Evolutionary conservation across 2,888 invertebrate species (phyloP).

Genomic region (Nemapogon koenigi): DNA sequence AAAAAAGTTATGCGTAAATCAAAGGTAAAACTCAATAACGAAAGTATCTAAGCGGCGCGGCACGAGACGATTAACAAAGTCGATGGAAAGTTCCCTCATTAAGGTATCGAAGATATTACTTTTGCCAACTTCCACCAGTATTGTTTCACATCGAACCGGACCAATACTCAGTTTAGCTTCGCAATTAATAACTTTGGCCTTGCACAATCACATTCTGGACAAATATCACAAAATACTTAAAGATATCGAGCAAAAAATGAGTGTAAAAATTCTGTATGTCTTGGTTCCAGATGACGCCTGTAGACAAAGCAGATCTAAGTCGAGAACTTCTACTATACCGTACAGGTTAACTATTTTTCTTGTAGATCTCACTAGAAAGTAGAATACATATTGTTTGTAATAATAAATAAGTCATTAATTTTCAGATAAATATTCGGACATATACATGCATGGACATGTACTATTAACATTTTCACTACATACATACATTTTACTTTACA

Average conservation of each 20-base stretch:
- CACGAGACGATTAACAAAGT: conserved; percentile 55
- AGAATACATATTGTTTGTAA: too few relatives aligned
- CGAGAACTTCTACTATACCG: conserved; percentile 59
- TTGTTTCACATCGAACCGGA: conserved; percentile 54
- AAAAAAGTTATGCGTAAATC: conserved; percentile 7
- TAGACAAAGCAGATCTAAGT: conserved; percentile 64
- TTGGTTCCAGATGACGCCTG: conserved; percentile 61
- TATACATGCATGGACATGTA: too few relatives aligned
- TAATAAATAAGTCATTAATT: too few relatives aligned
- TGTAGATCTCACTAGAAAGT: too few relatives aligned
- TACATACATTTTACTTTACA: too few relatives aligned
- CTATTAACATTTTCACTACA: too few relatives aligned
- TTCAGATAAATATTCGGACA: too few relatives aligned
- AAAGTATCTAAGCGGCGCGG: conserved; percentile 24
- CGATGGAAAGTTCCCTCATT: conserved; percentile 62
- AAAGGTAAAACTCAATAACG: conserved; percentile 15
- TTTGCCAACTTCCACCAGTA: conserved; percentile 55
- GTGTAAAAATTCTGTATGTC: too few relatives aligned
- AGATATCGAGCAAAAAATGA: conserved; percentile 3
- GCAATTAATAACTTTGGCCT: conserved; percentile 39
- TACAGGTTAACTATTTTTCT: conserved; percentile 51
- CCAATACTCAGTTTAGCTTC: conserved; percentile 56
- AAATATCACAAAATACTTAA: conserved; percentile 6
- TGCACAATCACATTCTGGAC: conserved; percentile 6
- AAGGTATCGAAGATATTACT: conserved; percentile 61